These are phyloP conservation scores for Ganaspis sp. DNA, from an alignment of 1,140 invertebrate species.

Conservation along the genomic window DNA sequence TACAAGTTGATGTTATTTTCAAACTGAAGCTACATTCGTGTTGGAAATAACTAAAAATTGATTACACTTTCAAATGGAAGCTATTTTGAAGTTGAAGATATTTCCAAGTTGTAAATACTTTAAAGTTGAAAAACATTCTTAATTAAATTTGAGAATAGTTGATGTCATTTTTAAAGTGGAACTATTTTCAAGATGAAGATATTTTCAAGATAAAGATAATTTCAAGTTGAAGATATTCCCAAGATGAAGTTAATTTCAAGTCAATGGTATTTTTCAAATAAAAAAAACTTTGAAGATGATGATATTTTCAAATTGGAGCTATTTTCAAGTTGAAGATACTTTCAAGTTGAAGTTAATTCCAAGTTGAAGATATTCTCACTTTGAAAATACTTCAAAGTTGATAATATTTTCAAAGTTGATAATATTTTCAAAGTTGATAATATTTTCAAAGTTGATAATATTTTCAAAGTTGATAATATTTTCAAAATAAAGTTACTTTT, in stretches of 20 bases:
- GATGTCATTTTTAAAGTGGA: too few species aligned
- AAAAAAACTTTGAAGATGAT: neutral
- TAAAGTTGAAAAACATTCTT: too few species aligned
- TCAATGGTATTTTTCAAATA: neutral
- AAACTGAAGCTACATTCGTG: too few species aligned
- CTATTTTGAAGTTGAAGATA: too few species aligned
- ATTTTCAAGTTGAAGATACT: neutral
- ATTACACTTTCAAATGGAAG: too few species aligned
- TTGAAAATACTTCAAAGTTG: neutral
- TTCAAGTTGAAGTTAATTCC: neutral
- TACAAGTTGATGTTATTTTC: neutral
- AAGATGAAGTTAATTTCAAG: neutral
- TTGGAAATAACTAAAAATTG: too few species aligned
- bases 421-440: neutral
- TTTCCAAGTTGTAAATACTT: neutral
- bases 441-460: neutral
- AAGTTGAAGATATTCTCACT: neutral
- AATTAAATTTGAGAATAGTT: too few species aligned
- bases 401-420: too few species aligned
- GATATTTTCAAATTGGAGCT: neutral
- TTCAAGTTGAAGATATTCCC: neutral
- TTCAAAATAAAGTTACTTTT: too few species aligned
- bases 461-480: too few species aligned
- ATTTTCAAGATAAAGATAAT: too few species aligned
- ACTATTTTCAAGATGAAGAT: too few species aligned